Evolutionary conservation across 2,113 vertebrate species (phyloP).

Genomic region (Cyphomyrus discorhynchus): DNA sequence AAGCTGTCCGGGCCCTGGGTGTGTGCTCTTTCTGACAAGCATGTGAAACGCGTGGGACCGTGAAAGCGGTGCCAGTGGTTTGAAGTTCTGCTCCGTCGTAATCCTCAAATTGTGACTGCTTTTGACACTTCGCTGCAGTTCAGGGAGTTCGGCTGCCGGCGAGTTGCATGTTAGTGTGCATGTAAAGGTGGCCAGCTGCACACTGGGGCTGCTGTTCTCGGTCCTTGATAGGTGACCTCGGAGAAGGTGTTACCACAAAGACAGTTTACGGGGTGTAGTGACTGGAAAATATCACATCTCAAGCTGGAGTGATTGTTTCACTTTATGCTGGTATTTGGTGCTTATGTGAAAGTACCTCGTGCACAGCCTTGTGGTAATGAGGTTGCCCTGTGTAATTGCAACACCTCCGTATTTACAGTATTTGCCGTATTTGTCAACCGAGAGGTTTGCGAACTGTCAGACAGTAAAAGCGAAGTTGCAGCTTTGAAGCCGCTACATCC

Average conservation of each 20-base stretch:
- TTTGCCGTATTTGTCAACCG: background rate
- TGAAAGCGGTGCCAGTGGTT: constrained; percentile 31
- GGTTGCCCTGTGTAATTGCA: background rate
- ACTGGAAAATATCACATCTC: background rate
- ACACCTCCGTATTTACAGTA: background rate
- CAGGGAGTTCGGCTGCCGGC: constrained; percentile 21
- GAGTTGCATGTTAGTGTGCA: background rate
- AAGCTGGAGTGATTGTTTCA: background rate
- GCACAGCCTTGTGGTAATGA: background rate
- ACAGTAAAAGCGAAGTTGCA: background rate
- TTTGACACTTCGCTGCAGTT: constrained; percentile 41
- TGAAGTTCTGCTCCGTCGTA: constrained; percentile 52
- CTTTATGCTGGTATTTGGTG: background rate
- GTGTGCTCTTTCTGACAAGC: background rate
- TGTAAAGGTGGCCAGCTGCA: background rate
- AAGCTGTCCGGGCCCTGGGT: background rate
- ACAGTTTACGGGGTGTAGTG: background rate
- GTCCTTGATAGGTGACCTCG: background rate
- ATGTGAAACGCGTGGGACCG: constrained; percentile 43
- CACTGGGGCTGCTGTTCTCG: background rate
- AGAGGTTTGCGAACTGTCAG: background rate
- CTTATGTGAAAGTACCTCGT: background rate
- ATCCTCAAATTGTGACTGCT: constrained; percentile 56
- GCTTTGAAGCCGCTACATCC: background rate
- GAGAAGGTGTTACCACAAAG: background rate